Evolutionary conservation across 1,140 invertebrate species (phyloP), one percentile per base, ranked within the genome.

Genomic region (Ceratina japonica): DNA sequence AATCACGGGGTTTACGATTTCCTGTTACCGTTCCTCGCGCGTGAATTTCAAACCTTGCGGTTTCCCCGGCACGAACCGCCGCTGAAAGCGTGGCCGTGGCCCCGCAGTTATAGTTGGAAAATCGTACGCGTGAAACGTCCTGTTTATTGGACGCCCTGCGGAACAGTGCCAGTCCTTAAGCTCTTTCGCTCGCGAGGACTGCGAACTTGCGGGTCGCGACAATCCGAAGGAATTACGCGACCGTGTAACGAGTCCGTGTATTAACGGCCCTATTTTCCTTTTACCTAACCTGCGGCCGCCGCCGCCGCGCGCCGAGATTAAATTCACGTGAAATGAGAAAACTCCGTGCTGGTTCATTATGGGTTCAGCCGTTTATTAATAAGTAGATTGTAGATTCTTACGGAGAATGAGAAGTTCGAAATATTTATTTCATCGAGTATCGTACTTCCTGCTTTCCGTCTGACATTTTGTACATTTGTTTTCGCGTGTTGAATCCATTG

Each of bases 1-100:
- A 64, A 74, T 54, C 15, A 10, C 61, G 27, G 20, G 20, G n/a
- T 68, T 68, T 59, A 44, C 64, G 54, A 75, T 75, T 68, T 68
- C 37, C 62, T 64, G 49, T 31, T 66, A 44, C 37, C 37, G 37
- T 44, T 44, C 37, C 37, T 27, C 2, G 0, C 2, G 52, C 18
- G 51, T 68, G 49, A 68, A 68, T 75, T 75, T 68, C 49, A 1
- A 44, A 22, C 18, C n/a, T 0, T 20, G 54, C 54, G 63, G 64
- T 75, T 58, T 27, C 7, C 20, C 8, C 2, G 10, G 4, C 44
- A 61, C 18, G 12, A 76, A 51, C 37, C 69, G 20, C 15, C 44
- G 0, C 12, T 44, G 37, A 5, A 44, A 52, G 7, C 22, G 24
- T 12, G 18, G n/a, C 12, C 5, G 58, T 12, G 5, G 56, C 18